phyloP scores from a whole-genome alignment of 2,797 vertebrate genomes.

The Diplodus puntazzo region DNA sequence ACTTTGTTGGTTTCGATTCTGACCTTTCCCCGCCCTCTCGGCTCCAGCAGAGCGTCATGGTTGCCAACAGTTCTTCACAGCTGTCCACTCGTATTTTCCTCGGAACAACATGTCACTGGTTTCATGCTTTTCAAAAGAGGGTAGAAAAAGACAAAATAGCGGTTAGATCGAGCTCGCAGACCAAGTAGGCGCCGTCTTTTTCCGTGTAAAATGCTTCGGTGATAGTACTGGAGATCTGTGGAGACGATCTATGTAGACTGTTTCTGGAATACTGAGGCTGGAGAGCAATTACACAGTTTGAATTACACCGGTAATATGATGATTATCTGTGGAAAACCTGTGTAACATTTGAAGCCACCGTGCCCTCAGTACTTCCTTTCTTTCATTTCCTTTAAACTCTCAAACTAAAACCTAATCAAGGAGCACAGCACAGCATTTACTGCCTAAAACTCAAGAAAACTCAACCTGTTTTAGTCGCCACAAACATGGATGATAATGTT shows the following conservation, averaged over 20 bases:
- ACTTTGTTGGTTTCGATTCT: neutral
- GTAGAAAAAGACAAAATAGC: too few species aligned
- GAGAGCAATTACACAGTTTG: neutral
- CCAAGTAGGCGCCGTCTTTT: conserved; percentile 35
- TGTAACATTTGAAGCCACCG: neutral
- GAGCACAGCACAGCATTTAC: neutral
- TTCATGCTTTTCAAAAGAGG: too few species aligned
- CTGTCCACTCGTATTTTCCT: neutral
- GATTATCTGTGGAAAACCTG: neutral
- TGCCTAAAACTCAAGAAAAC: neutral
- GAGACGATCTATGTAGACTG: neutral
- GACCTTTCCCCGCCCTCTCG: neutral
- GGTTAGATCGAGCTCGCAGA: conserved; percentile 13
- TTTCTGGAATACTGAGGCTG: conserved; percentile 3
- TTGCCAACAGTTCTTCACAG: neutral
- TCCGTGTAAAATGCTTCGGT: conserved; percentile 46
- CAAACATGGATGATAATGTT: too few species aligned
- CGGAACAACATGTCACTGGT: too few species aligned
- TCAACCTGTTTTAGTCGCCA: too few species aligned
- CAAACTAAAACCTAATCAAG: neutral
- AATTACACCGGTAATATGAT: conserved; percentile 3
- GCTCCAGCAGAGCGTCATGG: neutral
- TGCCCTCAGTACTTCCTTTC: neutral
- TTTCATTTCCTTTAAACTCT: neutral
- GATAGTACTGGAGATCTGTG: neutral